Conservation (phyloP, 1,140 invertebrate genomes). For the Aphelinus certus region DNA sequence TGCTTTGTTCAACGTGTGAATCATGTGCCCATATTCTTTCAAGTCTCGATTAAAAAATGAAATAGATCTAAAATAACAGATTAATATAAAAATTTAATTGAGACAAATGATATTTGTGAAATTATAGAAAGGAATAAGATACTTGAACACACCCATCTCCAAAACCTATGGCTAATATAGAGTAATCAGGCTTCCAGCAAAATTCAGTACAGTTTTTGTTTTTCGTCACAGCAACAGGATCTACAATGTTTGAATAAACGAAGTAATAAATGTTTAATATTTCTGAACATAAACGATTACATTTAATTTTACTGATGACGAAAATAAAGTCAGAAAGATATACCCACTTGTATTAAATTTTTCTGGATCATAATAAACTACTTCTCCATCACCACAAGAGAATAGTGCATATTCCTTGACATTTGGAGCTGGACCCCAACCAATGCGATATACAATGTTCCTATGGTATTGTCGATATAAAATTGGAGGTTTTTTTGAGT, state of each 20-base stretch:
- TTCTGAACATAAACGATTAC: too few species aligned
- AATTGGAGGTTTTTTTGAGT: slow-evolving; percentile 52
- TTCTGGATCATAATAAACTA: slow-evolving; percentile 64
- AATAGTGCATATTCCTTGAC: slow-evolving; percentile 61
- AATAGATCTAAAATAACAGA: slow-evolving; percentile 50
- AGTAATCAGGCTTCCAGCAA: slow-evolving; percentile 72
- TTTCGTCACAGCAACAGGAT: slow-evolving; percentile 48
- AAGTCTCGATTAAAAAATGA: slow-evolving; percentile 53
- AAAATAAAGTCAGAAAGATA: too few species aligned
- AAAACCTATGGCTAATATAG: slow-evolving; percentile 69
- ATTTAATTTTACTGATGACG: too few species aligned
- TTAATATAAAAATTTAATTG: slow-evolving; percentile 8
- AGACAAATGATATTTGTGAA: too few species aligned
- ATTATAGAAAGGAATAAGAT: too few species aligned
- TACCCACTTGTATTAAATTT: slow-evolving; percentile 61
- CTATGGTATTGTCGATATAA: slow-evolving; percentile 61
- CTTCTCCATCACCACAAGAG: slow-evolving; percentile 63
- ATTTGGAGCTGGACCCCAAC: slow-evolving; percentile 61
- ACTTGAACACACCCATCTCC: slow-evolving; percentile 66
- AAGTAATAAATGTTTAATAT: too few species aligned
- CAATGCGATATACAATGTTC: slow-evolving; percentile 56
- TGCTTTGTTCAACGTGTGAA: slow-evolving; percentile 65
- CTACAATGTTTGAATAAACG: slow-evolving; percentile 32
- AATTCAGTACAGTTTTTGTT: slow-evolving; percentile 67
- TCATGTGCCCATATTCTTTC: slow-evolving; percentile 41